phyloP scores from a whole-genome alignment of 2,113 vertebrate genomes.

The Sander vitreus region DNA sequence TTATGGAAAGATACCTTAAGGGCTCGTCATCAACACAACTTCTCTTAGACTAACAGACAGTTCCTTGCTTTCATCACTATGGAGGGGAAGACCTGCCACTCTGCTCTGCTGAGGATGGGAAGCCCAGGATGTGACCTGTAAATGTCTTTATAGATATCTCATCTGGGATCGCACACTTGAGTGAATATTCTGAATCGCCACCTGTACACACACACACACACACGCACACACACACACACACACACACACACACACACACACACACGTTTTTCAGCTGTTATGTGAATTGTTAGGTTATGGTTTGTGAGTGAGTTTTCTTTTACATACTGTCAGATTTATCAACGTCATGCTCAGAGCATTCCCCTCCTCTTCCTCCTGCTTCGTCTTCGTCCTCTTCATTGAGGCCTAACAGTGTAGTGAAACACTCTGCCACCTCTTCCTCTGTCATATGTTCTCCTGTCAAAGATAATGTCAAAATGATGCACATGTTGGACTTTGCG shows the following conservation, averaged over 20 bases:
- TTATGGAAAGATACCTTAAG: conserved; percentile 1
- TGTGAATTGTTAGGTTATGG: background rate
- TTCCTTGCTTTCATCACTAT: conserved; percentile 24
- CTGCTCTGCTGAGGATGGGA: conserved; percentile 64
- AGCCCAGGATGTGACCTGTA: conserved; percentile 86
- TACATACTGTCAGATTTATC: conserved; percentile 75
- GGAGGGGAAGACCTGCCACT: background rate
- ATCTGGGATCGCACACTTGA: conserved; percentile 86
- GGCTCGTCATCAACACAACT: conserved; percentile 40
- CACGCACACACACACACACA: conserved; percentile 18
- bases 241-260: conserved; percentile 2
- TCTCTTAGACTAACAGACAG: conserved; percentile 52
- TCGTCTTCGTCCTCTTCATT: conserved; percentile 67
- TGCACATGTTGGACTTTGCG: background rate
- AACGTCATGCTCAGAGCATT: conserved; percentile 50
- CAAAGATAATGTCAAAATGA: conserved; percentile 22
- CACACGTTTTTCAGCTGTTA: background rate
- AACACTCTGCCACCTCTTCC: conserved; percentile 88
- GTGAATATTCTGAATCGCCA: conserved; percentile 76
- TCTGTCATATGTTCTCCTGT: conserved; percentile 93
- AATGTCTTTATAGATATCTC: conserved; percentile 89
- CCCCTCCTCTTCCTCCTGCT: background rate
- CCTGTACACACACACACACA: conserved; percentile 35
- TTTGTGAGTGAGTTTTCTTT: conserved; percentile 17
- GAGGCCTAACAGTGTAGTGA: conserved; percentile 84